A percentile compares a stretch with the other conserved stretches of the same genome.
phyloP scores from a whole-genome alignment of 2,888 invertebrate species.

The Heterodera filipjevi region DNA sequence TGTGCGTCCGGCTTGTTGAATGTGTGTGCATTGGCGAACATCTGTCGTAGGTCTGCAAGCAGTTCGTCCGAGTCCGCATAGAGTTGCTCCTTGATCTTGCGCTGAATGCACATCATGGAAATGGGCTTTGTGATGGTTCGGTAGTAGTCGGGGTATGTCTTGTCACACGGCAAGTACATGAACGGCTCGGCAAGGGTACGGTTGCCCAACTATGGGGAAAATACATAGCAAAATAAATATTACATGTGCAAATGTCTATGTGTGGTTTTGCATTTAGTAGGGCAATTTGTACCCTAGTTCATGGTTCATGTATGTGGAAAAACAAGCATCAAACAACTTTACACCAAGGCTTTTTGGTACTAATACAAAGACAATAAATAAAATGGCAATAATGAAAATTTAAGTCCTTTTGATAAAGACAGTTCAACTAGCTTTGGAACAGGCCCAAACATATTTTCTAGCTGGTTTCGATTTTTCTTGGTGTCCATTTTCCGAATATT shows the following conservation, averaged over 20 bases:
- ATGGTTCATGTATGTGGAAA: too few species aligned
- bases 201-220: conserved; percentile 76
- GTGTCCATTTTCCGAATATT: too few species aligned
- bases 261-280: not conserved
- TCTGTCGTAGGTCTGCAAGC: conserved; percentile 70
- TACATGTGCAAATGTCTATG: not conserved
- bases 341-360: too few species aligned
- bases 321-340: too few species aligned
- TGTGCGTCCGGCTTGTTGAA: conserved; percentile 92
- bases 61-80: conserved; percentile 54
- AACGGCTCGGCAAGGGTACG: conserved; percentile 87
- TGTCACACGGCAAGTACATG: conserved; percentile 93
- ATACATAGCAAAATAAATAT: too few species aligned
- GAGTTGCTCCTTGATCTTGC: conserved; percentile 65
- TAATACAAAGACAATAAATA: too few species aligned
- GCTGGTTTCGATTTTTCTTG: too few species aligned
- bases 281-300: too few species aligned
- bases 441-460: too few species aligned
- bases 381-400: too few species aligned
- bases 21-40: conserved; percentile 94
- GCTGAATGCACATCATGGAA: conserved; percentile 82
- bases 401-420: too few species aligned
- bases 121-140: conserved; percentile 92
- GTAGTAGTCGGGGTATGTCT: conserved; percentile 93
- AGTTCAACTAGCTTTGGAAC: too few species aligned